These are phyloP conservation scores for Cryptocephalus primarius DNA, from an alignment of 2,888 invertebrate species.

Conservation along the genomic window DNA sequence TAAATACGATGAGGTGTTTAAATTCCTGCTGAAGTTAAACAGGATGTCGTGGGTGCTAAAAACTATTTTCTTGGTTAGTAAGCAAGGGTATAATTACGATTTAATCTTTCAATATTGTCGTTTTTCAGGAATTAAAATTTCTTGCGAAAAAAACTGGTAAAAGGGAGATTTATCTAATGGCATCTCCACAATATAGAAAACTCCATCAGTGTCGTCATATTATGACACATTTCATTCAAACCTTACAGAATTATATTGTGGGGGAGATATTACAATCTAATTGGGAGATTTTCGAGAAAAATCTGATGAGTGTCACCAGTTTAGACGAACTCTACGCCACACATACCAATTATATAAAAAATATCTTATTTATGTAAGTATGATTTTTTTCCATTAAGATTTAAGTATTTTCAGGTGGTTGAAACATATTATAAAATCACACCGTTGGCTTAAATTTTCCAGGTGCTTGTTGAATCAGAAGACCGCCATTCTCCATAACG, in stretches of 20 bases:
- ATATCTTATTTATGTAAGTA: constrained; percentile 52
- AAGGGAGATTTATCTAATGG: constrained; percentile 36
- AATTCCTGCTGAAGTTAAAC: constrained; percentile 62
- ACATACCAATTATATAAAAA: constrained; percentile 65
- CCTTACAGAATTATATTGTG: constrained; percentile 65
- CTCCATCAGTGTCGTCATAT: constrained; percentile 62
- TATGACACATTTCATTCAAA: constrained; percentile 65
- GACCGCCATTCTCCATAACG: constrained; percentile 55
- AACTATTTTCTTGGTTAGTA: constrained; percentile 50
- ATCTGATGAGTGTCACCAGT: constrained; percentile 51
- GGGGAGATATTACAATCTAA: constrained; percentile 64
- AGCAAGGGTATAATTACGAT: neutral
- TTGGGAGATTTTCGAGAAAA: constrained; percentile 63
- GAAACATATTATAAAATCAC: neutral
- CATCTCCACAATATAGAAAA: constrained; percentile 57
- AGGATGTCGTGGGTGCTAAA: constrained; percentile 67
- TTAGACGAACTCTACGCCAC: constrained; percentile 63
- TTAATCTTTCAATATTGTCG: constrained; percentile 1
- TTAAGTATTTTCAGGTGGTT: neutral
- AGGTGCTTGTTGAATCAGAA: constrained; percentile 63
- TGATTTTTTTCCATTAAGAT: constrained; percentile 1
- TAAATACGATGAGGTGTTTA: constrained; percentile 65
- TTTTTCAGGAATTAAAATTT: constrained; percentile 47
- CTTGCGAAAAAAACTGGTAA: constrained; percentile 29
- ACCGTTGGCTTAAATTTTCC: constrained; percentile 16